These are phyloP conservation scores for Myripristis jacobus DNA, from an alignment of 2,797 vertebrate species.

Conservation along the genomic window DNA sequence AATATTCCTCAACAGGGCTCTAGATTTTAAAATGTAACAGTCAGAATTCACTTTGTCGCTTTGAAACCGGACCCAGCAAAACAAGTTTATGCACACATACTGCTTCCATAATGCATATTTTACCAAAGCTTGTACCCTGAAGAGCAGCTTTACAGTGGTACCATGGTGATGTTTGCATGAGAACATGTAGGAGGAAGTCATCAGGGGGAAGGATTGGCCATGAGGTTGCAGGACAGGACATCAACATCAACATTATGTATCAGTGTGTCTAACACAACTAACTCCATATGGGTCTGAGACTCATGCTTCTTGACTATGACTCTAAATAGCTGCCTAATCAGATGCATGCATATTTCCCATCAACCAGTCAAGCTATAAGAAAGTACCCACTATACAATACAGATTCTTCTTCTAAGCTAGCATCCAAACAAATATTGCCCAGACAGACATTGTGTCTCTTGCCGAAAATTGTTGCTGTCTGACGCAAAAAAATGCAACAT, in stretches of 20 bases:
- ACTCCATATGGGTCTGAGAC: constrained; percentile 17
- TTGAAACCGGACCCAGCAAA: constrained; percentile 43
- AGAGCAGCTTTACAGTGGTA: constrained; percentile 21
- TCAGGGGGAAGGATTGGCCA: constrained; percentile 24
- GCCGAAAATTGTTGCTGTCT: no score
- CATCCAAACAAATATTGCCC: no score
- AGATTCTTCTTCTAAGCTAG: no score
- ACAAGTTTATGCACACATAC: constrained; percentile 47
- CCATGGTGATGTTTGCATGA: constrained; percentile 33
- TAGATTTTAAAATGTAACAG: constrained; percentile 37
- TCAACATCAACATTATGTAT: constrained; percentile 38
- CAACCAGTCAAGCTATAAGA: no score
- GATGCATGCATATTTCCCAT: no score
- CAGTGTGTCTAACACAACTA: constrained; percentile 22
- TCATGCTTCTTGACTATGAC: constrained; percentile 26
- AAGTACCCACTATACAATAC: no score
- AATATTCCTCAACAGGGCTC: constrained; percentile 63
- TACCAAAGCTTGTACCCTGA: constrained; percentile 29
- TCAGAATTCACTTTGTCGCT: constrained; percentile 29
- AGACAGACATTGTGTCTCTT: no score
- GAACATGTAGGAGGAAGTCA: constrained; percentile 21
- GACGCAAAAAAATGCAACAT: no score
- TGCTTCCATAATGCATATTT: constrained; percentile 43
- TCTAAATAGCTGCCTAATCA: no score
- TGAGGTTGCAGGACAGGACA: constrained; percentile 20